These are phyloP conservation scores for Amphipyra tragopoginis DNA, from an alignment of 2,888 invertebrate genomes.

Conservation along the genomic window DNA sequence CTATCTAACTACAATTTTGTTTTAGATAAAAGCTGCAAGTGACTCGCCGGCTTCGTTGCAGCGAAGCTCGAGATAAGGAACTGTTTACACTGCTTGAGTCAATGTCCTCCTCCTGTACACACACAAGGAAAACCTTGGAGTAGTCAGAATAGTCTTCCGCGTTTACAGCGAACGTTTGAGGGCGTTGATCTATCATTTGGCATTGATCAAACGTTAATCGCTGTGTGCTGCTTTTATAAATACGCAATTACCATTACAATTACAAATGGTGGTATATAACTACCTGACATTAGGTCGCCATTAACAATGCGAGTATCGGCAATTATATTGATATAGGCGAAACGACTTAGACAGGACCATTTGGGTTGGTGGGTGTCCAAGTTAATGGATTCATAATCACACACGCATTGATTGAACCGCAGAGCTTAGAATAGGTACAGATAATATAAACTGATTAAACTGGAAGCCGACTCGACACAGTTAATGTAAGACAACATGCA, in stretches of 20 bases:
- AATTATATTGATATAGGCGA: constrained; percentile 40
- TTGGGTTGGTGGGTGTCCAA: constrained; percentile 25
- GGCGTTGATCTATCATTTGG: constrained; percentile 77
- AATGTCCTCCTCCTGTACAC: constrained; percentile 86
- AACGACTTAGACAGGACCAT: constrained; percentile 51
- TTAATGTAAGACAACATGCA: too few species aligned
- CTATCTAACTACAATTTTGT: constrained; percentile 73
- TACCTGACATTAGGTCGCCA: constrained; percentile 50
- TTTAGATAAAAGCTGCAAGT: constrained; percentile 87
- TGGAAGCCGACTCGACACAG: too few species aligned
- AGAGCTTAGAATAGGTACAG: too few species aligned
- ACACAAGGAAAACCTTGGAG: constrained; percentile 88
- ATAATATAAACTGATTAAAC: too few species aligned
- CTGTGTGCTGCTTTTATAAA: constrained; percentile 65
- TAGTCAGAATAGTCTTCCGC: constrained; percentile 74
- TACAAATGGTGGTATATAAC: constrained; percentile 43
- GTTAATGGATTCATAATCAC: constrained; percentile 13
- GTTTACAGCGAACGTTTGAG: constrained; percentile 74
- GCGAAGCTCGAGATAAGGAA: constrained; percentile 88
- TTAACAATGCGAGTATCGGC: constrained; percentile 50
- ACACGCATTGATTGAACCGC: not conserved
- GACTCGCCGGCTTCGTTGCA: constrained; percentile 73
- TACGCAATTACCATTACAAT: constrained; percentile 62
- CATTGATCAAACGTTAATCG: constrained; percentile 63
- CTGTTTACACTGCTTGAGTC: constrained; percentile 89